A percentile compares a stretch with the other conserved stretches of the same genome.
phyloP scores from a whole-genome alignment of 2,113 vertebrate species.

The Actenoides lindsayi region DNA sequence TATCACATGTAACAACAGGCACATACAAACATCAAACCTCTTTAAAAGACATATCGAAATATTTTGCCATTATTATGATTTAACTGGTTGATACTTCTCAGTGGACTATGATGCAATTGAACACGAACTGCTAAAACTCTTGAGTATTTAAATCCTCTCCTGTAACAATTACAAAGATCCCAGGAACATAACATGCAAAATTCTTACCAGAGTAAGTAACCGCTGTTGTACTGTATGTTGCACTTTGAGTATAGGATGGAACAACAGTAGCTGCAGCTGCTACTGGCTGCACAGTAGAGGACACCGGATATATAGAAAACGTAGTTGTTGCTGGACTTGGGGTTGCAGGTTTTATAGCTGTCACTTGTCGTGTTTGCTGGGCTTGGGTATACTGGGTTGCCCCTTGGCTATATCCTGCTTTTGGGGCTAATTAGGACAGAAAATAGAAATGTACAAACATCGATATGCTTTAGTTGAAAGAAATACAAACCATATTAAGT shows the following conservation, averaged over 20 bases:
- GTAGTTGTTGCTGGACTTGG: conserved; percentile 94
- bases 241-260: conserved; percentile 95
- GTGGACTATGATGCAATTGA: neutral
- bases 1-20: neutral
- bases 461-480: neutral
- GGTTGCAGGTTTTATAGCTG: conserved; percentile 95
- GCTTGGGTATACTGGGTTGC: conserved; percentile 94
- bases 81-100: neutral
- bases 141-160: neutral
- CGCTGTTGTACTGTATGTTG: conserved; percentile 95
- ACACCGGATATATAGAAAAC: conserved; percentile 97
- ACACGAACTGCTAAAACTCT: neutral
- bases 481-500: neutral
- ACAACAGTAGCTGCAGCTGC: conserved; percentile 92
- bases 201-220: conserved; percentile 94
- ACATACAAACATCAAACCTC: neutral
- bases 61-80: neutral
- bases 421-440: conserved; percentile 81
- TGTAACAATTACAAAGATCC: neutral
- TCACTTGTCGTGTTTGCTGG: conserved; percentile 96
- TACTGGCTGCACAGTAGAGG: conserved; percentile 93
- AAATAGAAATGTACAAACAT: neutral
- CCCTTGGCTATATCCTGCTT: conserved; percentile 94
- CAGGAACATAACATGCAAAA: neutral
- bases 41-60: neutral